Percentiles rank a stretch among this genome's conserved stretches.
phyloP scores from a whole-genome alignment of 2,888 invertebrate genomes.

The Drosophila anceps region DNA sequence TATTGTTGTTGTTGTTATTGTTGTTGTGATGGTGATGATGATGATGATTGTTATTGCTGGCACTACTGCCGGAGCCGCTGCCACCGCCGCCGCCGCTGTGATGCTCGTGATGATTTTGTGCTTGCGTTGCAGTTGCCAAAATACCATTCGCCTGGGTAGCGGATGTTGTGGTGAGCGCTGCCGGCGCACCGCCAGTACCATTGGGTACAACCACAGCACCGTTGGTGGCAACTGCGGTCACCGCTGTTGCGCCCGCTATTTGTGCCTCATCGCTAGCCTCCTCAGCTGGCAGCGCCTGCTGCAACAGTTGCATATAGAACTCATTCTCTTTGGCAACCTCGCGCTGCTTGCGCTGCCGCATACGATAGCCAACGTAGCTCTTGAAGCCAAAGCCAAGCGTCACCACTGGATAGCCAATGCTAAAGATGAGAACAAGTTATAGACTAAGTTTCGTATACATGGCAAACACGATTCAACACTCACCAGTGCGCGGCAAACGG shows the following conservation, averaged over 20 bases:
- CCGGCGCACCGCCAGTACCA: constrained; percentile 50
- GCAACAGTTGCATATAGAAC: constrained; percentile 96
- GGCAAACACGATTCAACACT: constrained; percentile 65
- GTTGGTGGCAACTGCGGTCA: constrained; percentile 35
- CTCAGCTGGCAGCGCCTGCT: constrained; percentile 92
- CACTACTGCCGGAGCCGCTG: constrained; percentile 53
- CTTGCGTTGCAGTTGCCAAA: constrained; percentile 67
- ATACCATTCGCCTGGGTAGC: constrained; percentile 74
- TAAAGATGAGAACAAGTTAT: constrained; percentile 84
- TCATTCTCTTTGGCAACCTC: constrained; percentile 98
- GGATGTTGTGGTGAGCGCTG: constrained; percentile 36
- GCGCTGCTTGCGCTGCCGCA: constrained; percentile 95
- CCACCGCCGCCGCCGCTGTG: constrained; percentile 66
- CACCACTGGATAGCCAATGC: constrained; percentile 97
- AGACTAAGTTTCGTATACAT: not conserved
- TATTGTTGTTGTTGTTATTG: constrained; percentile 34
- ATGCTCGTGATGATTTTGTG: constrained; percentile 79
- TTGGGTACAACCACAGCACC: constrained; percentile 58
- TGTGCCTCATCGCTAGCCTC: constrained; percentile 53
- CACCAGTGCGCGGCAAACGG: constrained; percentile 99
- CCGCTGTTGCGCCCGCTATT: constrained; percentile 43
- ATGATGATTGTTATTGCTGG: constrained; percentile 76
- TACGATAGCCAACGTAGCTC: constrained; percentile 95
- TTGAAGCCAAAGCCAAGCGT: constrained; percentile 98
- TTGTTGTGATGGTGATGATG: constrained; percentile 57